A percentile compares a stretch with the other conserved stretches of the same genome.
phyloP scores from a whole-genome alignment of 2,797 vertebrate species.

The Leuciscus waleckii region DNA sequence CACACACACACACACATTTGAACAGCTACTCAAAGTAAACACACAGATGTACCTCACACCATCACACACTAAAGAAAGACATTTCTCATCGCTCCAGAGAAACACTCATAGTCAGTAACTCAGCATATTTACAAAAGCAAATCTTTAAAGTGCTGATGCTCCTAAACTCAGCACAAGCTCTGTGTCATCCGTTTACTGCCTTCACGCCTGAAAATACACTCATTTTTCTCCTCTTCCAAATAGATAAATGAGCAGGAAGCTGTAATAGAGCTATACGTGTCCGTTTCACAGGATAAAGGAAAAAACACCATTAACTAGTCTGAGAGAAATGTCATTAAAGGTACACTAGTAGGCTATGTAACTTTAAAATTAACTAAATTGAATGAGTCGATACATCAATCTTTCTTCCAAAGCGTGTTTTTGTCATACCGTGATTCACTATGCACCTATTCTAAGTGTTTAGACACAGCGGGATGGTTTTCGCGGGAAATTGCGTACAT shows the following conservation, averaged over 20 bases:
- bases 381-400: not conserved
- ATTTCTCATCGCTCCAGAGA: conserved; percentile 9
- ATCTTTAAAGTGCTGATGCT: conserved; percentile 17
- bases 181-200: conserved; percentile 16
- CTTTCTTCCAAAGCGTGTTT: not conserved
- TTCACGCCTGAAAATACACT: conserved; percentile 25
- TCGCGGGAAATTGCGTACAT: not conserved
- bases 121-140: conserved; percentile 25
- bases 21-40: conserved; percentile 14
- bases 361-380: not conserved
- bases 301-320: not conserved
- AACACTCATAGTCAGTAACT: conserved; percentile 5
- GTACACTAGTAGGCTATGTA: too few relatives aligned
- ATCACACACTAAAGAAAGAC: not conserved
- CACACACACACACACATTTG: not conserved
- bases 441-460: not conserved
- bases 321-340: not conserved
- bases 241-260: conserved; percentile 20
- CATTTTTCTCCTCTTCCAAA: not conserved
- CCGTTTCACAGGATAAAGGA: not conserved
- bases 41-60: not conserved
- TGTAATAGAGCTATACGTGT: not conserved
- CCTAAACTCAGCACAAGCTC: conserved; percentile 20
- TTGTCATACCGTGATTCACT: not conserved
- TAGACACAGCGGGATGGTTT: not conserved